Percentiles rank a stretch among this genome's conserved stretches.
These are phyloP conservation scores for Periparus ater DNA, from an alignment of 2,797 vertebrate genomes.

Conservation along the genomic window DNA sequence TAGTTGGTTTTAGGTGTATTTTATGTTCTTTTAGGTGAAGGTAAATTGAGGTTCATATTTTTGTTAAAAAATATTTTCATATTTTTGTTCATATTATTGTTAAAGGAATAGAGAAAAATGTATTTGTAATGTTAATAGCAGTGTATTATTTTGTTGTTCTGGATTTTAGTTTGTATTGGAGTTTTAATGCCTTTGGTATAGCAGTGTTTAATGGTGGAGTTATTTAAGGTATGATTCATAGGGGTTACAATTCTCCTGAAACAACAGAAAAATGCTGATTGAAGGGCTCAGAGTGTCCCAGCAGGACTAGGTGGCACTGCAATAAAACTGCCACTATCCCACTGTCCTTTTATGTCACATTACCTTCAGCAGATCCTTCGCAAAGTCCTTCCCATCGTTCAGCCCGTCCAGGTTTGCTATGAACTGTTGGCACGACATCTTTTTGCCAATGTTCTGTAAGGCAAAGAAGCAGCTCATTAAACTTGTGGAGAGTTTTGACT, in stretches of 20 bases:
- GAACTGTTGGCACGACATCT: conserved; percentile 97
- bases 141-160: too few relatives aligned
- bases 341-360: not conserved
- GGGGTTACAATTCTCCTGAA: not conserved
- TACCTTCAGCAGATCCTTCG: conserved; percentile 97
- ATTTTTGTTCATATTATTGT: too few relatives aligned
- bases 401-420: conserved; percentile 93
- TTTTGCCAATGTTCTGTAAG: conserved; percentile 95
- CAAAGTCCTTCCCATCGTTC: conserved; percentile 91
- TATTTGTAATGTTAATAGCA: too few relatives aligned
- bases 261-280: not conserved
- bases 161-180: too few relatives aligned
- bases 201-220: too few relatives aligned
- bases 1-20: too few relatives aligned
- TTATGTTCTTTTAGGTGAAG: too few relatives aligned
- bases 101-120: too few relatives aligned
- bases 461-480: conserved; percentile 55
- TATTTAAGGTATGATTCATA: too few relatives aligned
- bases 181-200: too few relatives aligned
- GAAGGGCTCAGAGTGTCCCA: not conserved
- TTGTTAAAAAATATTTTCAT: too few relatives aligned
- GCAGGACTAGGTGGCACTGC: not conserved
- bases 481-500: not conserved
- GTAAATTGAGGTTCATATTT: too few relatives aligned
- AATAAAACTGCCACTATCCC: not conserved